Evolutionary conservation across 2,113 vertebrate species (phyloP), one percentile per base, ranked within the genome.

Genomic region (Xerus inauris): DNA sequence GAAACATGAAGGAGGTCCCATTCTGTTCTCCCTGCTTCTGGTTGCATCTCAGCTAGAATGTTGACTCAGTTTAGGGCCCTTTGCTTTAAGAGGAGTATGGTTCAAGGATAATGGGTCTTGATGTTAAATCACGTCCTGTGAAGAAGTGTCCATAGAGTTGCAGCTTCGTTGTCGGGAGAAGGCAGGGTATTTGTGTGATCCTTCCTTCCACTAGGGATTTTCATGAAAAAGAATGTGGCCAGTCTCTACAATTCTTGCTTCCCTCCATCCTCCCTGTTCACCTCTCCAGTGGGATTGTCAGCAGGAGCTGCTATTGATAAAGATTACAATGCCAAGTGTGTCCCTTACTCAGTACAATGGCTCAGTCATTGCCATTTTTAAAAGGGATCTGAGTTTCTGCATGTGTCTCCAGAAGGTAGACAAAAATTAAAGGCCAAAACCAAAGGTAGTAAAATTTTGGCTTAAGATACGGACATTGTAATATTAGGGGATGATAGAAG

Each of bases 281-380:
- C 47, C 20, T 94, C 16, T 65, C 83, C 45, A 72, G 10, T 30
- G 72, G n/a, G 89, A n/a, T 47, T 72, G 85, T 94, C 90, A 94
- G 71, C 84, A 94, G 92, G 65, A 86, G 84, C 71, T 75, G 90
- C 90, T 85, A 2, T 90, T 89, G 73, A 89, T 64, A 81, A 69
- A 92, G 92, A 90, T 28, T 81, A 91, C 22, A 30, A 2, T 2
- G 5, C 51, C 47, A 92, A 90, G 47, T 7, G 1, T n/a, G 59
- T 65, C 24, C 88, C 38, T 54, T 28, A 54, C 45, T n/a, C 38
- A 11, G 72, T 77, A 30, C 54, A n/a, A 51, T 24, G 26, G 10
- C 38, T 19, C 22, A 45, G 26, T 69, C 81, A 45, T 24, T 49
- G 47, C 35, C 59, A 16, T 85, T 62, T 13, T 20, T 49, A 42